Conservation (phyloP, 1,140 invertebrate species). For the Anadara kagoshimensis region DNA sequence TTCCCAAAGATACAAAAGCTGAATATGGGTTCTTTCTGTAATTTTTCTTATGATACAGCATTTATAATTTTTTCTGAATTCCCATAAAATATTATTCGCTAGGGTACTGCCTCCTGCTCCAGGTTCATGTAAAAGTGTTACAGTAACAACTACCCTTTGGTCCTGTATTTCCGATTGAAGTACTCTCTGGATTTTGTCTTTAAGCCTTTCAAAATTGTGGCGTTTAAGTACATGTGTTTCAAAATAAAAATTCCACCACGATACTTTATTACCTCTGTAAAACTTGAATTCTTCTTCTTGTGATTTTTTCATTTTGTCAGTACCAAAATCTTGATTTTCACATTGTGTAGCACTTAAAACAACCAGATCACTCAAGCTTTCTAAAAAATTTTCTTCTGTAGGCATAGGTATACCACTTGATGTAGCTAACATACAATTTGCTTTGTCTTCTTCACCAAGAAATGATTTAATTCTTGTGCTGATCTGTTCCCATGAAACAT, state of each 20-base stretch:
- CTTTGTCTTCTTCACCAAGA: constrained; percentile 7
- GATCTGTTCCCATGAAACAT: constrained; percentile 23
- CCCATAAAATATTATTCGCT: constrained; percentile 21
- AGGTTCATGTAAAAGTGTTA: constrained; percentile 28
- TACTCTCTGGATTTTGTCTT: background rate
- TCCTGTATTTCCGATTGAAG: background rate
- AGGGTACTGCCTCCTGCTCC: constrained; percentile 34
- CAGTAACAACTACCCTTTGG: constrained; percentile 13
- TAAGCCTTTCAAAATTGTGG: constrained; percentile 13
- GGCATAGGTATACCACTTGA: constrained; percentile 9
- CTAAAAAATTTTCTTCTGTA: constrained; percentile 21
- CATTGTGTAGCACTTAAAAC: constrained; percentile 26
- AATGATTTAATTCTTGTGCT: constrained; percentile 3
- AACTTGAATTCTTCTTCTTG: constrained; percentile 23
- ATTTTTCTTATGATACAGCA: constrained; percentile 28
- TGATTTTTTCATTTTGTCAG: background rate
- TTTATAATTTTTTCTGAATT: constrained; percentile 13
- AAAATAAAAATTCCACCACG: constrained; percentile 36
- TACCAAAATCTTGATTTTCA: constrained; percentile 23
- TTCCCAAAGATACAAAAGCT: constrained; percentile 16
- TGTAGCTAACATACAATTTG: constrained; percentile 5
- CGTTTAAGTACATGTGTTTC: constrained; percentile 28
- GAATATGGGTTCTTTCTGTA: constrained; percentile 5
- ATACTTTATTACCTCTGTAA: constrained; percentile 22
- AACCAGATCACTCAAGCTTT: constrained; percentile 16